Percentiles rank a stretch among this genome's conserved stretches.
Conservation (phyloP, 2,888 invertebrate species). For the Agriopis aurantiaria region DNA sequence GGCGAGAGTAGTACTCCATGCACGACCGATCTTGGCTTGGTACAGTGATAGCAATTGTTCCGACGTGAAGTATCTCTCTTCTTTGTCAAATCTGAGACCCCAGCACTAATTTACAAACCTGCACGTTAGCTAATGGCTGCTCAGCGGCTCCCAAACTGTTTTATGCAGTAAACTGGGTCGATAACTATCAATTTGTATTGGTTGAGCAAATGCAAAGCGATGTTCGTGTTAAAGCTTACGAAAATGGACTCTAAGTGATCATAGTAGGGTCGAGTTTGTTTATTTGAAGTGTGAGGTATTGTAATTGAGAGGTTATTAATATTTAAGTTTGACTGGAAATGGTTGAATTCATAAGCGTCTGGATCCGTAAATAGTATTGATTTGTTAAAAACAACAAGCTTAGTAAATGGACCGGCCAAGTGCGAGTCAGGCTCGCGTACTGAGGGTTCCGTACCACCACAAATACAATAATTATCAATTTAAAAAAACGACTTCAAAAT, state of each 20-base stretch:
- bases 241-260: background rate
- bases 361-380: background rate
- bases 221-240: background rate
- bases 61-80: too few species aligned
- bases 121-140: constrained; percentile 19
- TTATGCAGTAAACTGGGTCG: constrained; percentile 27
- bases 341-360: background rate
- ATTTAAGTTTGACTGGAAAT: constrained; percentile 11
- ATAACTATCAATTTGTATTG: constrained; percentile 33
- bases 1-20: too few species aligned
- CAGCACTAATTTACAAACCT: constrained; percentile 1
- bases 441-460: too few species aligned
- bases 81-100: too few species aligned
- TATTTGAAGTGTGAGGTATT: background rate
- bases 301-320: constrained; percentile 8
- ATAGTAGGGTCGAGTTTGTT: background rate
- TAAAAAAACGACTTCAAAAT: too few species aligned
- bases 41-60: too few species aligned
- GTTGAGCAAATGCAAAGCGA: constrained; percentile 18
- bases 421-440: too few species aligned
- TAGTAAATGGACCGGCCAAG: too few species aligned
- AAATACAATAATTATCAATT: too few species aligned
- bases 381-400: too few species aligned
- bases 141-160: constrained; percentile 23
- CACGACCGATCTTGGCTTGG: too few species aligned